Percentiles rank a stretch among this genome's conserved stretches.
These are phyloP conservation scores for Diarsia dahlii DNA, from an alignment of 2,888 invertebrate genomes.

Conservation along the genomic window DNA sequence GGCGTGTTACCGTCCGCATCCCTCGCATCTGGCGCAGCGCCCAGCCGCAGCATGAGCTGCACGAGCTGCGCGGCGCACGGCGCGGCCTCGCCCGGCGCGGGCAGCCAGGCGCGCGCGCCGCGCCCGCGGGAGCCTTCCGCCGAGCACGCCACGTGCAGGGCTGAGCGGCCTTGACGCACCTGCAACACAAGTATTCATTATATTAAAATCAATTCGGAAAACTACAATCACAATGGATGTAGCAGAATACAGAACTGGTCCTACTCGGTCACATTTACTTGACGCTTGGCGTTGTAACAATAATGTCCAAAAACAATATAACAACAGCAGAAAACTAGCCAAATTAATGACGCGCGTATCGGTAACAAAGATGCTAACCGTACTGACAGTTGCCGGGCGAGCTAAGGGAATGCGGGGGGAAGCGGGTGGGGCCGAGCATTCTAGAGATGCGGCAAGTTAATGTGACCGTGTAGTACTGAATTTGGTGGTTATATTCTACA, in stretches of 20 bases:
- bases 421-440: no score
- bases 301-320: no score
- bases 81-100: slow-evolving; percentile 92
- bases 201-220: no score
- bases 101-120: slow-evolving; percentile 94
- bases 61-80: slow-evolving; percentile 91
- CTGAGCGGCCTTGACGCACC: slow-evolving; percentile 93
- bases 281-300: no score
- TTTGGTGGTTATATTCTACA: not conserved
- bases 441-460: no score
- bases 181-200: slow-evolving; percentile 60
- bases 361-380: no score
- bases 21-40: slow-evolving; percentile 94
- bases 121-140: slow-evolving; percentile 91
- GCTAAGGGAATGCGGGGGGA: no score
- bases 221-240: not conserved
- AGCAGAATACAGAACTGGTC: not conserved
- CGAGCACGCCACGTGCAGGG: slow-evolving; percentile 96
- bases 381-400: no score
- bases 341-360: no score
- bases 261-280: no score
- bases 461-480: no score
- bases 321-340: no score
- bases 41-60: slow-evolving; percentile 94
- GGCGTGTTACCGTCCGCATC: slow-evolving; percentile 97